Evolutionary conservation across 2,797 vertebrate species (phyloP), one percentile per base, ranked within the genome.

Genomic region (Coreius guichenoti): DNA sequence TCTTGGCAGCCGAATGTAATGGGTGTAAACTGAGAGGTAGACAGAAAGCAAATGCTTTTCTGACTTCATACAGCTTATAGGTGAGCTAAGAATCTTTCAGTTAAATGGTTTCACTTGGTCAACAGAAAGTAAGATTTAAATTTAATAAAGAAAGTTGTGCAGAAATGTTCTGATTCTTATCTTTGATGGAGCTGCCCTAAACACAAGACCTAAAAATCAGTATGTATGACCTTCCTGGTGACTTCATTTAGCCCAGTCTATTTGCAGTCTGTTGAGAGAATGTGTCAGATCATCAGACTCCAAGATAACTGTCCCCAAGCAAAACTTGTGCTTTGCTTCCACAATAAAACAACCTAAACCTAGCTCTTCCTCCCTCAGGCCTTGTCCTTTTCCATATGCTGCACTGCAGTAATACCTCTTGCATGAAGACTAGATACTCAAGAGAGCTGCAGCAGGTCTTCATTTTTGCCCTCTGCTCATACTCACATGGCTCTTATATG

Each of bases 1-100:
- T 51, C 47, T 69, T 39, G 65, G 8, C 17, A 81, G 47, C 63
- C 3, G 2, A 43, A 58, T 19, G 11, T 72, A 45, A 82, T 56
- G 70, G 67, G 14, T 19, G 47, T 51, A 56, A 69, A 58, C 67
- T 58, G 33, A 61, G 33, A 63, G 3, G 21, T 26, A 43, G 56
- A 63, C 14, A 17, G 75, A 75, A 75, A 49, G 21, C 33, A 69
- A 51, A 56, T 0, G 4, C 29, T 33, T 54, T 81, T 11, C 36
- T 78, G 26, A 45, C 36, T 70, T 49, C 8, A 84, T 21, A 77
- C 11, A 70, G 33, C 67, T 43, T 81, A 49, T 47, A 72, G n/a
- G 54, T 72, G 51, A 51, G 63, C 8, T 16, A 56, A 70, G 23
- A 82, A 58, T 3, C 11, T 21, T 43, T 61, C 1, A 39, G 51